Evolutionary conservation across 2,797 vertebrate genomes (phyloP).

Genomic region (Silurus aristotelis): DNA sequence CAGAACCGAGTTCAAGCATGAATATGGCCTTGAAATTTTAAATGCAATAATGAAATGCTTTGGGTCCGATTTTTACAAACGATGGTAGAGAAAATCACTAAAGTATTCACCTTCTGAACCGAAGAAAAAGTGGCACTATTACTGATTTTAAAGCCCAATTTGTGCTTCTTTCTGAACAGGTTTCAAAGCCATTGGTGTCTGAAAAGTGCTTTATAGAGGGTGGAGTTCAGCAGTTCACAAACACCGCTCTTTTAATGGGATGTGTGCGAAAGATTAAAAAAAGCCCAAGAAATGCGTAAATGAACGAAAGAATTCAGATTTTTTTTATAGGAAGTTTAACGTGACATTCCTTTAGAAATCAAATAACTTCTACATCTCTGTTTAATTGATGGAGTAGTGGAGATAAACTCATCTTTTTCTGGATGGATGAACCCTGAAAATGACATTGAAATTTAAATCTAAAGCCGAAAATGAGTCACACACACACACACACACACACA

Average conservation of each 20-base stretch:
- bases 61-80: not conserved
- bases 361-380: not conserved
- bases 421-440: not conserved
- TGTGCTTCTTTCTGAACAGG: not conserved
- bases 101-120: slow-evolving; percentile 14
- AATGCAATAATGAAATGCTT: slow-evolving; percentile 20
- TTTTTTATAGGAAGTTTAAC: not conserved
- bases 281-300: not conserved
- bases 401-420: not conserved
- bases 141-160: slow-evolving; percentile 7
- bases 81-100: not conserved
- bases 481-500: not conserved
- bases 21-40: slow-evolving; percentile 14
- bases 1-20: slow-evolving; percentile 21
- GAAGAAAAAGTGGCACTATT: not conserved
- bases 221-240: not conserved
- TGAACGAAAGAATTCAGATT: not conserved
- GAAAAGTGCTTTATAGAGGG: not conserved
- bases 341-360: not conserved
- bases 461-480: not conserved
- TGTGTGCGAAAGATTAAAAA: not conserved
- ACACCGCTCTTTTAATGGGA: not conserved
- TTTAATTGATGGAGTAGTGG: not conserved
- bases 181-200: not conserved
- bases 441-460: not conserved